phyloP scores from a whole-genome alignment of 2,888 invertebrate genomes.

The Cantharis rustica region DNA sequence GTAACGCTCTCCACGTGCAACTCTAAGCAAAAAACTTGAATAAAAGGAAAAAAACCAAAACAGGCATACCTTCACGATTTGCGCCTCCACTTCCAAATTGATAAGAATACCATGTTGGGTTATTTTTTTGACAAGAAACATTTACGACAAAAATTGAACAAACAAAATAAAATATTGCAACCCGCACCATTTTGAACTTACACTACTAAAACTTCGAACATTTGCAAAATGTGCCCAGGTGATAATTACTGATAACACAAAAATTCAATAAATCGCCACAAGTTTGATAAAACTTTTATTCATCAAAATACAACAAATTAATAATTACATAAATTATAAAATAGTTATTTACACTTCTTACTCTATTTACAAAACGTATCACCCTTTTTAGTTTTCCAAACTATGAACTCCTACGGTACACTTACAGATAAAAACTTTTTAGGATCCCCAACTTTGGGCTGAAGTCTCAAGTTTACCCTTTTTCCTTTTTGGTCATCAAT shows the following conservation, averaged over 20 bases:
- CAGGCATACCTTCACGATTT: conserved; percentile 54
- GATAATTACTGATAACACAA: background rate
- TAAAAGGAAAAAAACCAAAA: background rate
- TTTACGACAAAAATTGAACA: conserved; percentile 22
- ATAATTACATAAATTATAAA: background rate
- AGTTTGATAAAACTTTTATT: background rate
- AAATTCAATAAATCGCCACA: background rate
- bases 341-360: background rate
- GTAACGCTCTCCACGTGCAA: conserved; percentile 37
- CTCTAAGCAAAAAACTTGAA: conserved; percentile 31
- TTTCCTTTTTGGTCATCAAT: conserved; percentile 75
- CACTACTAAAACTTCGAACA: background rate
- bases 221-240: background rate
- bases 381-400: background rate
- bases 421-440: conserved; percentile 76
- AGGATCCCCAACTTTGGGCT: conserved; percentile 81
- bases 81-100: conserved; percentile 48
- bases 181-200: background rate
- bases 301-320: background rate
- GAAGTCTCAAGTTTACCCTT: conserved; percentile 78
- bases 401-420: conserved; percentile 63
- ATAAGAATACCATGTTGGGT: conserved; percentile 47
- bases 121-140: background rate
- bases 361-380: background rate
- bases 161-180: background rate